Percentiles rank a stretch among this genome's conserved stretches.
phyloP scores from a whole-genome alignment of 2,113 vertebrate genomes.

The Cnemophilus loriae region DNA sequence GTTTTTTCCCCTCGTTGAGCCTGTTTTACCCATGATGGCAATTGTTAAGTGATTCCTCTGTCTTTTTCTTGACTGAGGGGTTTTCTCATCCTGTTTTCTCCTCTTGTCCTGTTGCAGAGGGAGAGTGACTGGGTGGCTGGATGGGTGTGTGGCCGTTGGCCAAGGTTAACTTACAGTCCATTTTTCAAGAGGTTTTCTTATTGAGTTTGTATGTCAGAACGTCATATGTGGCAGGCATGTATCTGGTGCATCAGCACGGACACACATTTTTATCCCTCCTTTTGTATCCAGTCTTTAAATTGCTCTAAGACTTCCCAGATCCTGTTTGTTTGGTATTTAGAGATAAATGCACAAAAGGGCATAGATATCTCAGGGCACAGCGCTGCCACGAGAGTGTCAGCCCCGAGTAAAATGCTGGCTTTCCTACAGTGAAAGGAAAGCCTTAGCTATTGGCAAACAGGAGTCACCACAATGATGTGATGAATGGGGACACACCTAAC shows the following conservation, averaged over 20 bases:
- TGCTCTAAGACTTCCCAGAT: not conserved
- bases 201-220: not conserved
- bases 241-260: not conserved
- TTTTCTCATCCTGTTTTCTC: not conserved
- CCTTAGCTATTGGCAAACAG: not conserved
- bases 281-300: not conserved
- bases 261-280: not conserved
- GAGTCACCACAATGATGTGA: not conserved
- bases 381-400: not conserved
- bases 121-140: not conserved
- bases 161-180: not conserved
- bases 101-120: not conserved
- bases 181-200: not conserved
- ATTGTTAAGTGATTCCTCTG: not conserved
- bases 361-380: not conserved
- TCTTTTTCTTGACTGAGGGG: not conserved
- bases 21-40: not conserved
- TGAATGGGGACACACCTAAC: not conserved
- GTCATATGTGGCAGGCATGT: fast-evolving
- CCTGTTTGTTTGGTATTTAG: not conserved
- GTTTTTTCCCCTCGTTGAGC: not conserved
- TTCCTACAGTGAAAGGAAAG: not conserved
- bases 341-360: not conserved
- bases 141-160: not conserved
- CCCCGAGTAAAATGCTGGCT: not conserved